Percentiles rank a stretch among this genome's conserved stretches.
Evolutionary conservation across 2,113 vertebrate species (phyloP).

Genomic region (Otus sunia): DNA sequence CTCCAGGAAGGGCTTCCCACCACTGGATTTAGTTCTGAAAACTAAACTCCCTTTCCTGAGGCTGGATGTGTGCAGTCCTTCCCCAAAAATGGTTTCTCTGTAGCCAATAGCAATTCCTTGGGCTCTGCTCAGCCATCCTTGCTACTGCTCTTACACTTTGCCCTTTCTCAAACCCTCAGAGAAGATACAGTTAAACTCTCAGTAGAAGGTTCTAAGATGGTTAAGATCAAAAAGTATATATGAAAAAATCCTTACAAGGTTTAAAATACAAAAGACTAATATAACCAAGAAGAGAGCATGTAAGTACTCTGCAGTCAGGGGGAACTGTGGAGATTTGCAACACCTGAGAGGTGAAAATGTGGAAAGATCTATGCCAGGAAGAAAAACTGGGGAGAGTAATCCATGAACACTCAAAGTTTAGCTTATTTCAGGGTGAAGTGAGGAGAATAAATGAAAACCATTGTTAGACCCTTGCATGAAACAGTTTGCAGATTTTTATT

Average conservation of each 20-base stretch:
- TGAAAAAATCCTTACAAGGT: neutral
- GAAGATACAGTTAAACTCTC: neutral
- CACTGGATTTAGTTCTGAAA: neutral
- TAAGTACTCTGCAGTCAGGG: neutral
- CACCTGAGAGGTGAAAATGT: slow-evolving; percentile 34
- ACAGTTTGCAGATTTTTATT: neutral
- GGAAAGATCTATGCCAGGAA: slow-evolving; percentile 21
- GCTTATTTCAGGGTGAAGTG: neutral
- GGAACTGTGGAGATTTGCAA: neutral
- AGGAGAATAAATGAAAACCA: neutral
- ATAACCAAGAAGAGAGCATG: neutral
- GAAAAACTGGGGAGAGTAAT: neutral
- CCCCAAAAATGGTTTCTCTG: neutral
- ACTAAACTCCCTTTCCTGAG: neutral
- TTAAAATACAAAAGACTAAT: neutral
- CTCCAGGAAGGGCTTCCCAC: neutral
- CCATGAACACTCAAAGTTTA: neutral
- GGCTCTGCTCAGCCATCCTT: neutral
- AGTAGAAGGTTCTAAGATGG: neutral
- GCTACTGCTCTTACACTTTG: neutral
- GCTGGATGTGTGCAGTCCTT: neutral
- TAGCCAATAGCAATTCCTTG: neutral
- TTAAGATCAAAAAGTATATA: neutral
- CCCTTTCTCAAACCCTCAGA: neutral
- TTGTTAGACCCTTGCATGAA: neutral